These are phyloP conservation scores for Ovis aries DNA, from an alignment of 2,113 vertebrate species.

Conservation along the genomic window DNA sequence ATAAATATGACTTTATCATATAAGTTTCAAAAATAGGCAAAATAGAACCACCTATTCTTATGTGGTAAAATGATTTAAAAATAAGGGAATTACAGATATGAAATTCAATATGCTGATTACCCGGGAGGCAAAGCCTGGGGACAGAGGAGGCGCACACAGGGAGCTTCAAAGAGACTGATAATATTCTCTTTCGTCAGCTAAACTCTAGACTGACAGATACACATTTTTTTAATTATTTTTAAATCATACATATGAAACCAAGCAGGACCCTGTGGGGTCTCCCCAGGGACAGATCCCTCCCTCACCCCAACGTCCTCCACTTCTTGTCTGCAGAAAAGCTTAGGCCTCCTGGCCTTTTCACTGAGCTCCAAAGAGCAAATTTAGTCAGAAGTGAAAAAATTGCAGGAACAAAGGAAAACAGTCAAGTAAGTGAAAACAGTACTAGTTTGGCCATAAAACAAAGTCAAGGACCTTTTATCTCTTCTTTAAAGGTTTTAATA, in stretches of 20 bases:
- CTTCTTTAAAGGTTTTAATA: not conserved
- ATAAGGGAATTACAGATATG: not conserved
- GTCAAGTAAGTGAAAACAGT: not conserved
- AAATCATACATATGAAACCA: not conserved
- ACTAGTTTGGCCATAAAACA: not conserved
- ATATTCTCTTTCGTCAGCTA: not conserved
- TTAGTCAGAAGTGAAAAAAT: not conserved
- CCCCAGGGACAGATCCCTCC: not conserved
- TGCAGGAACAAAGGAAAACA: not conserved
- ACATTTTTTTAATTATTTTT: not conserved
- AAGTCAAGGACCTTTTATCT: not conserved
- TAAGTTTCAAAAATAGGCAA: slow-evolving; percentile 6
- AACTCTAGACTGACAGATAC: not conserved
- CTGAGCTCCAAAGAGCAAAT: not conserved
- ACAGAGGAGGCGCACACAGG: not conserved
- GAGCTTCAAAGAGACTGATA: not conserved
- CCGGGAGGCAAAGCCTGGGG: not conserved
- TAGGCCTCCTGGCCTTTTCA: not conserved
- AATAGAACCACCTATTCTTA: not conserved
- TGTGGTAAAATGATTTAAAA: not conserved
- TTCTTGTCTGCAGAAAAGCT: not conserved
- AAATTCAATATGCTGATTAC: not conserved
- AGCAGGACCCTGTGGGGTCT: not conserved
- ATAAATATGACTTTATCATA: not conserved
- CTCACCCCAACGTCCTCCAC: not conserved